Percentiles rank a stretch among this genome's conserved stretches.
These are phyloP conservation scores for Euleptes europaea DNA, from an alignment of 2,113 vertebrate species.

Conservation along the genomic window DNA sequence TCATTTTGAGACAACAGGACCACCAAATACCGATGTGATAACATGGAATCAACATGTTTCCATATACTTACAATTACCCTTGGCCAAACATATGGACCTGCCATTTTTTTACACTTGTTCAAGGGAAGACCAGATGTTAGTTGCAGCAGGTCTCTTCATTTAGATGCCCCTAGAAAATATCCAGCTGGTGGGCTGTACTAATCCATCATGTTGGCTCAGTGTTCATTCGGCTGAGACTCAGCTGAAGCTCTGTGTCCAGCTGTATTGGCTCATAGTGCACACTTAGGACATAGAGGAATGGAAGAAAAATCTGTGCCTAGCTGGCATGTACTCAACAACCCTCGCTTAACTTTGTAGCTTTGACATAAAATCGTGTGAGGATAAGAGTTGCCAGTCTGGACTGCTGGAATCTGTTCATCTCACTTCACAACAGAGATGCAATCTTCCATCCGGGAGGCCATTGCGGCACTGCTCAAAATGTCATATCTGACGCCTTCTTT, in stretches of 20 bases:
- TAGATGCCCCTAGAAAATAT: background rate
- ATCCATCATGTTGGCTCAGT: background rate
- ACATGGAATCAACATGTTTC: background rate
- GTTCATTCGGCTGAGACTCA: background rate
- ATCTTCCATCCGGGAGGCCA: background rate
- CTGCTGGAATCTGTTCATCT: conserved; percentile 9
- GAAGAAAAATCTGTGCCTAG: background rate
- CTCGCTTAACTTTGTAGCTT: conserved; percentile 11
- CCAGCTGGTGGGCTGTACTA: conserved; percentile 1
- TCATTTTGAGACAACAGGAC: background rate
- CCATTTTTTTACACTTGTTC: background rate
- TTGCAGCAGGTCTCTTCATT: conserved; percentile 2
- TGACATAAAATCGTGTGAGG: background rate
- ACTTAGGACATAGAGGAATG: background rate
- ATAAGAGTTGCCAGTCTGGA: background rate
- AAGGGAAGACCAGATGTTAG: conserved; percentile 10
- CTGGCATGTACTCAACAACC: background rate
- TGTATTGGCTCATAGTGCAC: background rate
- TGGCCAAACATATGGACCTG: background rate
- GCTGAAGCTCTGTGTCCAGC: background rate
- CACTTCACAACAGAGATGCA: background rate
- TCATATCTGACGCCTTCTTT: conserved; percentile 17
- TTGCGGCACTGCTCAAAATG: conserved; percentile 10
- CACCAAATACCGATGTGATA: background rate
- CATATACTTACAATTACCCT: background rate